A percentile compares a stretch with the other conserved stretches of the same genome.
phyloP scores from a whole-genome alignment of 1,140 invertebrate species.

The Lasaia peninsularis region DNA sequence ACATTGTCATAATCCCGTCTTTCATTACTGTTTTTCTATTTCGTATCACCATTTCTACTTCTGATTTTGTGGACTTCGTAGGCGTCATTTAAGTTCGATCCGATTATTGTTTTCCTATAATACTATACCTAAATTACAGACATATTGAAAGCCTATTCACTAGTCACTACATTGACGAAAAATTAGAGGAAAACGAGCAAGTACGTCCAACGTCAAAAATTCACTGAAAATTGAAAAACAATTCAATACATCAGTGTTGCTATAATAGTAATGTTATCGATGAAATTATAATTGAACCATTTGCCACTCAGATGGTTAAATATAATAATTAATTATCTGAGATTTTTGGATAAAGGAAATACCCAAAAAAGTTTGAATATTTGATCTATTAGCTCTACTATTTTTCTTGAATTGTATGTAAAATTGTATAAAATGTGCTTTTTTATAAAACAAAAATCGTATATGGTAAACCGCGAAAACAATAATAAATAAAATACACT shows the following conservation, averaged over 20 bases:
- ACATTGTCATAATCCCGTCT: conserved; percentile 79
- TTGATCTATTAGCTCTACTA: too few species aligned
- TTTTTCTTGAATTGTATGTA: too few species aligned
- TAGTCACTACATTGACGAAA: conserved; percentile 68
- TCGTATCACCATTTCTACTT: conserved; percentile 77
- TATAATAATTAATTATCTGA: too few species aligned
- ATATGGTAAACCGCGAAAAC: too few species aligned
- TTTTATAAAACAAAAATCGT: too few species aligned
- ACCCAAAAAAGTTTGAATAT: too few species aligned
- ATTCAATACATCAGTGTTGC: conserved; percentile 60
- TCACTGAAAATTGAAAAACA: conserved; percentile 71
- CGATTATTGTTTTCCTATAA: conserved; percentile 46
- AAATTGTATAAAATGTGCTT: too few species aligned
- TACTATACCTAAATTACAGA: conserved; percentile 61
- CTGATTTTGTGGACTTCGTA: conserved; percentile 73
- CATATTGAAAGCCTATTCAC: conserved; percentile 63
- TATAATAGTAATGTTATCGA: conserved; percentile 19
- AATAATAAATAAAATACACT: too few species aligned
- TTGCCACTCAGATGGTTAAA: background rate
- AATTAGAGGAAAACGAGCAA: conserved; percentile 58
- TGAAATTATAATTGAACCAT: conserved; percentile 17
- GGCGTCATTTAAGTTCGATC: conserved; percentile 71
- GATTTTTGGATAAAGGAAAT: too few species aligned
- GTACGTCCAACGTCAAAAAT: conserved; percentile 67
- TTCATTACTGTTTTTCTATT: conserved; percentile 76